phyloP scores from a whole-genome alignment of 2,797 vertebrate genomes.

The Apodemus agrarius region DNA sequence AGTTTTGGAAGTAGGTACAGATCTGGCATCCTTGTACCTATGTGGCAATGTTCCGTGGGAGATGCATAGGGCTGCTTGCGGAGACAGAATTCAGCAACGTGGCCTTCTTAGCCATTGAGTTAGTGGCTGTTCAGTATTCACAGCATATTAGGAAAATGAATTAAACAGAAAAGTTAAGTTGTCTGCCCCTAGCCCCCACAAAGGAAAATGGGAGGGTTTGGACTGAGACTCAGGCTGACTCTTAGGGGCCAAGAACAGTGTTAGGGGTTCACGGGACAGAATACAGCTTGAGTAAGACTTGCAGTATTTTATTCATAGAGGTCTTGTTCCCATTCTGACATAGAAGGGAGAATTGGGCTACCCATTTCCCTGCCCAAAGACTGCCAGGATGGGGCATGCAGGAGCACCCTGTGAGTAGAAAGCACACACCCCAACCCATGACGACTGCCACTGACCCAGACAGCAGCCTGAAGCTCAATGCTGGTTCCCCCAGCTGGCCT shows the following conservation, averaged over 20 bases:
- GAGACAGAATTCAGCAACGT: neutral
- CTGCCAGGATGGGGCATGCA: neutral
- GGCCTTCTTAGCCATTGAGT: neutral
- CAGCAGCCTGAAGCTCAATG: constrained; percentile 69
- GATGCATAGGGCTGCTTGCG: neutral
- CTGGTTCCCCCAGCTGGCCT: constrained; percentile 65
- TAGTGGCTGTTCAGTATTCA: neutral
- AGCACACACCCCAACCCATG: constrained; percentile 63
- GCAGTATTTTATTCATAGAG: neutral
- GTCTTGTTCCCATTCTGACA: neutral
- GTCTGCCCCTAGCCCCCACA: neutral
- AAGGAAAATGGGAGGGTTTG: neutral
- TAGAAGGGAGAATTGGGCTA: neutral
- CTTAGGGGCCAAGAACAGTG: neutral
- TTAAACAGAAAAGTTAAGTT: neutral
- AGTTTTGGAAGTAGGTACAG: neutral
- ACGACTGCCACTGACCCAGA: constrained; percentile 82
- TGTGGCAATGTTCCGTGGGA: rapidly evolving
- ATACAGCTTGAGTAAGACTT: neutral
- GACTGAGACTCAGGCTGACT: neutral
- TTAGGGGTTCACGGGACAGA: neutral
- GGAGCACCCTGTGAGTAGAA: neutral
- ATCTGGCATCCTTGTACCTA: neutral
- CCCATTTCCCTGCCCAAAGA: neutral
- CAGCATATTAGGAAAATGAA: neutral